Percentiles rank a stretch among this genome's conserved stretches.
Evolutionary conservation across 1,140 invertebrate species (phyloP).

Genomic region (Lordiphosa collinella): DNA sequence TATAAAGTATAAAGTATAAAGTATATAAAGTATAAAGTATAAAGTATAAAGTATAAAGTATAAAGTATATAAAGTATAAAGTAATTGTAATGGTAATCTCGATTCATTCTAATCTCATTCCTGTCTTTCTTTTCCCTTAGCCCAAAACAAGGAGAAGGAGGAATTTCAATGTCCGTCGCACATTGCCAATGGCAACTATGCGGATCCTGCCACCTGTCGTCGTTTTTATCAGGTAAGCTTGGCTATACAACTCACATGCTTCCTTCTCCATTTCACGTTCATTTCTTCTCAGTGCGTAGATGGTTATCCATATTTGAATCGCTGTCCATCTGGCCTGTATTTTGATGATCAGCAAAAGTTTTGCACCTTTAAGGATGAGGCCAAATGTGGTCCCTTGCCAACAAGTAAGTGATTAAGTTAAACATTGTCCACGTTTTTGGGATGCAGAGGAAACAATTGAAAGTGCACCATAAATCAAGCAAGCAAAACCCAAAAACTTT

Average conservation of each 20-base stretch:
- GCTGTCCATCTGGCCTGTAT: slow-evolving; percentile 92
- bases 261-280: neutral
- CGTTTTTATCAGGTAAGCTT: slow-evolving; percentile 91
- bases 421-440: neutral
- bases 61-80: no score
- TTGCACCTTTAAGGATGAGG: slow-evolving; percentile 94
- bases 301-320: slow-evolving; percentile 90
- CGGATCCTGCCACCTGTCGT: slow-evolving; percentile 92
- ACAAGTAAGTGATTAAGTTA: slow-evolving; percentile 85
- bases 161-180: slow-evolving; percentile 87
- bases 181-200: slow-evolving; percentile 92
- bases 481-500: slow-evolving; percentile 47
- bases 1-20: no score
- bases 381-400: slow-evolving; percentile 92
- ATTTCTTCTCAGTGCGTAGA: slow-evolving; percentile 87
- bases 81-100: no score
- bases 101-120: no score
- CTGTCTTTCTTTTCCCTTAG: slow-evolving; percentile 34
- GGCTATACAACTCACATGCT: neutral
- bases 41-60: no score
- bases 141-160: slow-evolving; percentile 82
- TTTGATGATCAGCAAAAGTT: slow-evolving; percentile 95
- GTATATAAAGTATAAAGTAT: no score
- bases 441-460: slow-evolving; percentile 50
- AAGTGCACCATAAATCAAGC: slow-evolving; percentile 69